Conservation (phyloP, 2,888 invertebrate genomes). For the Entomobrya multifasciata region DNA sequence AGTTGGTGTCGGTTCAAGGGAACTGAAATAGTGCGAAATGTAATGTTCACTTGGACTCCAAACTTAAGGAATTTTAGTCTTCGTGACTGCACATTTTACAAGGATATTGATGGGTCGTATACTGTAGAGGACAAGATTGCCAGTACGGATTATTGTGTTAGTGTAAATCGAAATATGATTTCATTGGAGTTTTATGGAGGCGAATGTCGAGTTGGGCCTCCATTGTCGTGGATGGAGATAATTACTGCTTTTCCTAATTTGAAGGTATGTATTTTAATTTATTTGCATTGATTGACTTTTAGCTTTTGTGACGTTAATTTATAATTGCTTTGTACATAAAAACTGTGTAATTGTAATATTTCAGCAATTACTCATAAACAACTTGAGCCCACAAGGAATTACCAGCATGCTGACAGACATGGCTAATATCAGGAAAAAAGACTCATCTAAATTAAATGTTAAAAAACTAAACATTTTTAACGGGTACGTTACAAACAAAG, state of each 20-base stretch:
- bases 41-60: slow-evolving; percentile 71
- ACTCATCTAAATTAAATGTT: slow-evolving; percentile 52
- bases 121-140: slow-evolving; percentile 54
- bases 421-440: slow-evolving; percentile 45
- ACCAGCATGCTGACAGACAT: slow-evolving; percentile 61
- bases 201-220: slow-evolving; percentile 64
- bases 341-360: slow-evolving; percentile 12
- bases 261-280: slow-evolving; percentile 55
- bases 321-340: no score
- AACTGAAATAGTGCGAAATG: slow-evolving; percentile 64
- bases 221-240: slow-evolving; percentile 70
- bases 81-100: slow-evolving; percentile 73
- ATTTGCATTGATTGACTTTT: no score
- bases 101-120: slow-evolving; percentile 51
- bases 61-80: slow-evolving; percentile 63
- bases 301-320: no score
- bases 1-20: slow-evolving; percentile 68
- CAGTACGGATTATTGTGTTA: slow-evolving; percentile 49
- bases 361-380: slow-evolving; percentile 71
- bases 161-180: slow-evolving; percentile 65
- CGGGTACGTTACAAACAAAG: slow-evolving; percentile 61
- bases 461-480: slow-evolving; percentile 76
- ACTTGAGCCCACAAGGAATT: slow-evolving; percentile 57
- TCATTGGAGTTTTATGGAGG: slow-evolving; percentile 72
- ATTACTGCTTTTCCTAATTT: slow-evolving; percentile 68